These are phyloP conservation scores for Iphiclides podalirius DNA, from an alignment of 2,888 invertebrate genomes.

Conservation along the genomic window DNA sequence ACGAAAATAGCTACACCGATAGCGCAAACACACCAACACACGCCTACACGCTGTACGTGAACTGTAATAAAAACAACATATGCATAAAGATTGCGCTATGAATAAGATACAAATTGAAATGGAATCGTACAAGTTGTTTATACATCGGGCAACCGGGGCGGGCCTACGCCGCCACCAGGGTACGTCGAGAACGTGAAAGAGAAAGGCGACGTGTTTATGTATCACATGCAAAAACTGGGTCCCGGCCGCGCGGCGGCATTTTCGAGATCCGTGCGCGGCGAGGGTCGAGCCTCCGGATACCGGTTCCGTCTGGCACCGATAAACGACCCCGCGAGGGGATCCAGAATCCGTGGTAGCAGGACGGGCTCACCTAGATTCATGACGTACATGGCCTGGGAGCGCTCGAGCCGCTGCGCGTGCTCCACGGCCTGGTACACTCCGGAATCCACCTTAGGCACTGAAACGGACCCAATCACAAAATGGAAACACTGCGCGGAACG, in stretches of 20 bases:
- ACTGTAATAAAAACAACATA: conserved; percentile 75
- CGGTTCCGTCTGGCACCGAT: conserved; percentile 67
- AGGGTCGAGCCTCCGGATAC: conserved; percentile 49
- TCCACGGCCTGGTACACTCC: conserved; percentile 75
- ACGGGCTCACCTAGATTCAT: conserved; percentile 79
- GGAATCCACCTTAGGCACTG: conserved; percentile 76
- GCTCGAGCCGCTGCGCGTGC: conserved; percentile 75
- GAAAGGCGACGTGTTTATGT: conserved; percentile 35
- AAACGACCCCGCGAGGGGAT: conserved; percentile 48
- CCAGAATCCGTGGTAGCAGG: conserved; percentile 47
- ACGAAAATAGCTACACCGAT: conserved; percentile 73
- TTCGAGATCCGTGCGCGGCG: conserved; percentile 21
- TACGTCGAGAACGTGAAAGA: conserved; percentile 14
- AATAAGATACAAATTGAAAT: conserved; percentile 69
- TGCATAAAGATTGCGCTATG: conserved; percentile 55
- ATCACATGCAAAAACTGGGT: conserved; percentile 49
- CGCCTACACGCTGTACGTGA: conserved; percentile 72
- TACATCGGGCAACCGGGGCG: conserved; percentile 39
- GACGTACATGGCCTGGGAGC: conserved; percentile 80
- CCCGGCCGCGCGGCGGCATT: conserved; percentile 13
- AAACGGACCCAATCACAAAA: conserved; percentile 60
- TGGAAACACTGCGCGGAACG: conserved; percentile 63
- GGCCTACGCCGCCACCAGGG: conserved; percentile 38
- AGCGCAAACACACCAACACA: conserved; percentile 77
- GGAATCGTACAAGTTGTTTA: conserved; percentile 61